Evolutionary conservation across 2,113 vertebrate species (phyloP), one percentile per base, ranked within the genome.

Genomic region (Cyanoderma ruficeps): DNA sequence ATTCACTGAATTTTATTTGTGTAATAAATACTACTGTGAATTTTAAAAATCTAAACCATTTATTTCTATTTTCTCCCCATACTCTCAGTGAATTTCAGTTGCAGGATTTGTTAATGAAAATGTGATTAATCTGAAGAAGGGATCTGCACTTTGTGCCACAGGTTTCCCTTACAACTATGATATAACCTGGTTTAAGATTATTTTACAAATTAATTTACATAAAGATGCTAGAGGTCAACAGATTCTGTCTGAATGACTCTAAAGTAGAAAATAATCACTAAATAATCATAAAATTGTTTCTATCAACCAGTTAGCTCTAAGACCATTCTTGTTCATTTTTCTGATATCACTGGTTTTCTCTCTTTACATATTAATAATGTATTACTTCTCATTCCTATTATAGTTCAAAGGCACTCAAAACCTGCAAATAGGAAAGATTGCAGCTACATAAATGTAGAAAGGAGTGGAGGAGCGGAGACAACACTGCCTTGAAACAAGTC

Each of bases 391-490:
- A 52, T 42, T 57, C 11, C 7, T 57, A 15, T 35, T 42, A 19
- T 16, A 50, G 4, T 64, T 74, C 64, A 77, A 55, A 78, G 6
- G 49, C 6, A 39, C 31, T 56, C 13, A 67, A 76, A 64, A 33
- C 5, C n/a, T 53, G 46, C 31, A 63, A 65, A 19, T 18, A 65
- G 16, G 61, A 64, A 4, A 56, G 4, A 52, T 42, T 63, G 13
- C 27, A 35, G 11, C 17, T 44, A 44, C n/a, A 52, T 27, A 56
- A 69, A 61, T 18, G 9, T 10, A 37, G 53, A 74, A 60, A 49
- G 10, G 19, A 4, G 3, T 63, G 22, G 25, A 65, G 39, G 10
- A 57, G 5, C 37, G 8, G 8, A 22, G 2, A 1, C 8, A 33
- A 41, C 20, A 17, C 10, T 33, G 6, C 31, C 35, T 17, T 9